Percentiles rank a stretch among this genome's conserved stretches.
phyloP scores from a whole-genome alignment of 1,140 invertebrate species.

The Chrysomallon squamiferum region DNA sequence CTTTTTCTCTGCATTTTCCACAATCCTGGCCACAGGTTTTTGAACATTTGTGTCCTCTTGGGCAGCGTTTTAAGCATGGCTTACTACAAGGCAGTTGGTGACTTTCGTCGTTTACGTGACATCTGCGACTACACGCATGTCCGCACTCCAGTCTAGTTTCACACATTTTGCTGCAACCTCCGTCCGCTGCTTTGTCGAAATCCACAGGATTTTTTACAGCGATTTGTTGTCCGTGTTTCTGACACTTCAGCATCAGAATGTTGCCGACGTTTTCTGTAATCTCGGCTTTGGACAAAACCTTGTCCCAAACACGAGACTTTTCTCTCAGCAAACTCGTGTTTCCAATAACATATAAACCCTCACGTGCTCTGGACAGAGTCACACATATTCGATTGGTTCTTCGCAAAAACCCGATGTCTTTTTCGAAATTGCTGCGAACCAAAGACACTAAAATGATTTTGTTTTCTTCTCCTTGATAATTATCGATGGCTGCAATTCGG shows the following conservation, averaged over 20 bases:
- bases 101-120: conserved; percentile 64
- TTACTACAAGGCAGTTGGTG: conserved; percentile 17
- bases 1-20: conserved; percentile 14
- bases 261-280: conserved; percentile 15
- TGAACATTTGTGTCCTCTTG: conserved; percentile 27
- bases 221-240: conserved; percentile 51
- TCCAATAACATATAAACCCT: conserved; percentile 72
- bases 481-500: conserved; percentile 82
- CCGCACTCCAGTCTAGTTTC: conserved; percentile 48
- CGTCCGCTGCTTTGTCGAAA: conserved; percentile 50
- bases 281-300: conserved; percentile 29
- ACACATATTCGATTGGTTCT: conserved; percentile 81
- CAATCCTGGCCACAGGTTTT: conserved; percentile 32
- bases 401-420: conserved; percentile 77
- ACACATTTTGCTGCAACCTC: conserved; percentile 52
- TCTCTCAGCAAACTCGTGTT: conserved; percentile 69
- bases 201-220: conserved; percentile 34
- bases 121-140: conserved; percentile 44
- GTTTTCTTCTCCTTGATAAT: conserved; percentile 77
- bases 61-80: conserved; percentile 30
- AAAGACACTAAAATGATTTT: conserved; percentile 83
- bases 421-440: conserved; percentile 72
- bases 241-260: conserved; percentile 55
- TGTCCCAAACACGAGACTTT: conserved; percentile 49
- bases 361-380: conserved; percentile 78